Base-by-base conservation (phyloP, 1,140 invertebrate genomes). In the Conopomorpha cramerella region DNA sequence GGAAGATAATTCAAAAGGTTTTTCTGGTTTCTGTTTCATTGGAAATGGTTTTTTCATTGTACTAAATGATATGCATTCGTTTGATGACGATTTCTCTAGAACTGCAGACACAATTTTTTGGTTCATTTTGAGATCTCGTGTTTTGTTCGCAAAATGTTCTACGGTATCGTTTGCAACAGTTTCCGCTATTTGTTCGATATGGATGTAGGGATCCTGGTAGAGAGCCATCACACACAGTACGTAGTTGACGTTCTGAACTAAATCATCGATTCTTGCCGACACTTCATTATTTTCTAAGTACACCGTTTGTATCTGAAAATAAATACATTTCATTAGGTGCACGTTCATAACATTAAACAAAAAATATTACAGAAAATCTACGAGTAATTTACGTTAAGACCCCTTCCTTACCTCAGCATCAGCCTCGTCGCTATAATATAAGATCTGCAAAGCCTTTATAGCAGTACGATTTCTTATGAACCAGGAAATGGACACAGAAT, bases 391-490 rank as follows among this genome's bases (percentile, higher is more conserved):
- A n/a, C n/a, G n/a, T n/a, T n/a, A n/a, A n/a, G n/a, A n/a, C n/a
- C n/a, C n/a, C n/a, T n/a, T n/a, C n/a, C 62, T 59, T 54, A 74
- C 70, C 16, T 70, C 51, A 11, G 55, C 53, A 33, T 55, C 49
- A 10, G 41, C 34, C 32, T 62, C 56, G 38, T 72, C 67, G 14
- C 51, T 54, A 23, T 74, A 74, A 30, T 72, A 74, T 16, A 74
- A 42, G 34, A 74, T 57, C 50, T 68, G 64, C 30, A 74, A 40
- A 16, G 53, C 55, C 52, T 72, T 71, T 13, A 74, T 64, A 3
- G 65, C 61, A n/a, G 65, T 72, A 2, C 65, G 57, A 36, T 74
- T 74, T 42, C 70, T 53, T 30, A 74, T 70, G 32, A 72, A 60
- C 70, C 70, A 74, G 8, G 70, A 70, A 6, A 74, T 51, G 8